phyloP scores from a whole-genome alignment of 2,113 vertebrate genomes.

The Psammodynastes pulverulentus region DNA sequence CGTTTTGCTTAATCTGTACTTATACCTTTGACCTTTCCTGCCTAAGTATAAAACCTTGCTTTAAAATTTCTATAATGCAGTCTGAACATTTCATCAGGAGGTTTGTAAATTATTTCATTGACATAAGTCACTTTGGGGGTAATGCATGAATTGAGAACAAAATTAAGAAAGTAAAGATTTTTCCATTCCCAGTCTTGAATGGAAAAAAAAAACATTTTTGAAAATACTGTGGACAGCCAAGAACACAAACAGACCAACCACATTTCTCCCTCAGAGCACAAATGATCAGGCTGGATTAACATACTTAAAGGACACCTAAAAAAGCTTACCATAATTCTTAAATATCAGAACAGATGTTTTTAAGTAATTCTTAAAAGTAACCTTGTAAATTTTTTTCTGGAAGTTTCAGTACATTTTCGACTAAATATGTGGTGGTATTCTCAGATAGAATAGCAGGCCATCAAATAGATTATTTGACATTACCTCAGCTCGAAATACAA shows the following conservation, averaged over 20 bases:
- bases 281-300: background rate
- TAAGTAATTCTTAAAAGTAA: background rate
- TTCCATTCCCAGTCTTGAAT: background rate
- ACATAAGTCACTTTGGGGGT: background rate
- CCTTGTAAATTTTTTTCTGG: background rate
- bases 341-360: background rate
- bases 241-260: background rate
- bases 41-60: background rate
- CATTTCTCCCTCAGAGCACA: background rate
- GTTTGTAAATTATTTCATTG: background rate
- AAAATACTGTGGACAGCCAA: background rate
- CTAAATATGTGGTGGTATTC: background rate
- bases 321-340: background rate
- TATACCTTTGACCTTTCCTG: background rate
- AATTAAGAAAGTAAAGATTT: background rate
- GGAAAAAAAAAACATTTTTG: background rate
- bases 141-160: background rate
- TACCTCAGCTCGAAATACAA: background rate
- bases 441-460: background rate
- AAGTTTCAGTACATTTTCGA: background rate
- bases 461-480: background rate
- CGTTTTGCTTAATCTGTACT: background rate
- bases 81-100: background rate
- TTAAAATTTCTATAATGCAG: background rate
- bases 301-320: background rate